Percentiles rank a stretch among this genome's conserved stretches.
phyloP scores from a whole-genome alignment of 1,140 invertebrate genomes.

The Heterodera carotae region DNA sequence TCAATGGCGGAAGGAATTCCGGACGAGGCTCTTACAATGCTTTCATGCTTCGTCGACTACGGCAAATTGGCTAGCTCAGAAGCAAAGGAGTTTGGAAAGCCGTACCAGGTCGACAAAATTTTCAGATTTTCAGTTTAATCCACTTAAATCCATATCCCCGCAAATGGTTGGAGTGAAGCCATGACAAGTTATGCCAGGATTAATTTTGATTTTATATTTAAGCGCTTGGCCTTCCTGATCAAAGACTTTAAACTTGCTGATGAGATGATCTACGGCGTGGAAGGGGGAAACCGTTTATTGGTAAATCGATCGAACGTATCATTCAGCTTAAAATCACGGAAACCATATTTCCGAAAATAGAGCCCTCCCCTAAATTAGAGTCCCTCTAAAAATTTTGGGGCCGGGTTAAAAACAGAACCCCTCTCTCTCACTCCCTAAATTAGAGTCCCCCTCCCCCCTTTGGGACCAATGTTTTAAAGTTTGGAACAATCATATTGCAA shows the following conservation, averaged over 20 bases:
- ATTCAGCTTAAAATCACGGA: no score
- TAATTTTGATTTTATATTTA: slow-evolving; percentile 17
- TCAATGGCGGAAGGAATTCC: slow-evolving; percentile 70
- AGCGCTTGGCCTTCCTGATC: slow-evolving; percentile 60
- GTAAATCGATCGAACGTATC: no score
- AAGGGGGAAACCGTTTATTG: slow-evolving; percentile 54
- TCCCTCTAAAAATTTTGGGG: no score
- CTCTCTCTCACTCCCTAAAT: no score
- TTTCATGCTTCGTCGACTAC: slow-evolving; percentile 89
- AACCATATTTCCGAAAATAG: no score
- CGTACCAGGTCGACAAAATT: slow-evolving; percentile 78
- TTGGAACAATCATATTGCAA: slow-evolving; percentile 1
- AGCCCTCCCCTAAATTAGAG: background rate
- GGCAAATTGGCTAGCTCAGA: slow-evolving; percentile 88
- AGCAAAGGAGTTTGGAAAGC: slow-evolving; percentile 73
- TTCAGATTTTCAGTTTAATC: no score
- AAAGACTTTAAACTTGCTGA: slow-evolving; percentile 62
- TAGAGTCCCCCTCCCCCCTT: no score
- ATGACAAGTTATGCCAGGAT: no score
- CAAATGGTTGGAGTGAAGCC: no score
- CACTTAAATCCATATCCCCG: no score
- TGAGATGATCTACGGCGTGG: slow-evolving; percentile 54
- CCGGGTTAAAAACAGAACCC: no score
- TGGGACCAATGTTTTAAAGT: background rate
- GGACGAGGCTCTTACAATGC: slow-evolving; percentile 70